Evolutionary conservation across 2,888 invertebrate genomes (phyloP).

Genomic region (Cosmopolites sordidus): DNA sequence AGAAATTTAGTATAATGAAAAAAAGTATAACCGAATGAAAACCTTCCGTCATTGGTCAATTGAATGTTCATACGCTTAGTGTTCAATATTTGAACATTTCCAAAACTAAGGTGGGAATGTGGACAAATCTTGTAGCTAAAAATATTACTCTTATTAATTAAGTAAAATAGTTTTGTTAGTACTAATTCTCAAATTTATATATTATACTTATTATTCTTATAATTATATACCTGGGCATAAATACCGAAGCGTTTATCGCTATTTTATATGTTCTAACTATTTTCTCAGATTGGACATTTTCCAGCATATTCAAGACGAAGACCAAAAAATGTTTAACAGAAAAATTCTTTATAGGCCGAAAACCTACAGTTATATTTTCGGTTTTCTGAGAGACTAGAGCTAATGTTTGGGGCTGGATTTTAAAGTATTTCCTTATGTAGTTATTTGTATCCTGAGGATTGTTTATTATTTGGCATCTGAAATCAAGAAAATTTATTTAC

Average conservation of each 20-base stretch:
- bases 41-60: slow-evolving; percentile 59
- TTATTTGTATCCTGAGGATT: slow-evolving; percentile 17
- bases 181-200: too few relatives aligned
- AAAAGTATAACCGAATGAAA: slow-evolving; percentile 47
- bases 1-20: slow-evolving; percentile 25
- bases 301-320: slow-evolving; percentile 37
- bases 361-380: slow-evolving; percentile 29
- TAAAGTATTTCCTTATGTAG: slow-evolving; percentile 26
- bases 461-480: too few relatives aligned
- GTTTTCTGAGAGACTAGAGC: slow-evolving; percentile 29
- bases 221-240: slow-evolving; percentile 39
- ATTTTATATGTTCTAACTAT: slow-evolving; percentile 36
- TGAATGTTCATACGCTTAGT: slow-evolving; percentile 53
- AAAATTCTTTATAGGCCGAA: slow-evolving; percentile 35
- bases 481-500: too few relatives aligned
- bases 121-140: slow-evolving; percentile 58
- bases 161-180: too few relatives aligned
- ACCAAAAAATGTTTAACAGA: slow-evolving; percentile 37
- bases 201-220: too few relatives aligned
- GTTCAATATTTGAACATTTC: slow-evolving; percentile 54
- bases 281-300: slow-evolving; percentile 33
- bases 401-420: slow-evolving; percentile 24
- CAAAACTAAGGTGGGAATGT: slow-evolving; percentile 56
- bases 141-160: not conserved
- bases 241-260: slow-evolving; percentile 38